phyloP scores from a whole-genome alignment of 2,797 vertebrate genomes.

The Pempheris klunzingeri region DNA sequence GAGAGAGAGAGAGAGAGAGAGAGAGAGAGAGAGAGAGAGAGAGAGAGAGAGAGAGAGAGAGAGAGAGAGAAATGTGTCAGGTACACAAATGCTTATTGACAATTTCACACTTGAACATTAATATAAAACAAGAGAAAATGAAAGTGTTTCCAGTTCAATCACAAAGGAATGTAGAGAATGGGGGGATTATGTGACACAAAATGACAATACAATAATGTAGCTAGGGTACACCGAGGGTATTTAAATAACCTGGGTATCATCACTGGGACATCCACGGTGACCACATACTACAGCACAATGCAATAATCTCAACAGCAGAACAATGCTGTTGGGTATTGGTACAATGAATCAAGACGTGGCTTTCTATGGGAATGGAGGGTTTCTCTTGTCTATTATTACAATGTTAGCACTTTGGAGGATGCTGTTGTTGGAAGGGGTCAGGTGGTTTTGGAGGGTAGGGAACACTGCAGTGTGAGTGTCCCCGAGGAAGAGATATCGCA shows the following conservation, averaged over 20 bases:
- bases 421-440: constrained; percentile 67
- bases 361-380: constrained; percentile 56
- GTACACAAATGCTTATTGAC: constrained; percentile 22
- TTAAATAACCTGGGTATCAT: constrained; percentile 59
- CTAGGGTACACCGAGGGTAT: constrained; percentile 56
- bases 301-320: constrained; percentile 31
- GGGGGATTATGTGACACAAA: constrained; percentile 54
- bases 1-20: neutral
- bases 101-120: constrained; percentile 60
- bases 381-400: constrained; percentile 51
- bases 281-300: constrained; percentile 60
- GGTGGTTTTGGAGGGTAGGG: constrained; percentile 58
- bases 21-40: neutral
- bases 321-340: constrained; percentile 50
- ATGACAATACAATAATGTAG: constrained; percentile 63
- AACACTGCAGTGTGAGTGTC: constrained; percentile 49
- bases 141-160: constrained; percentile 60
- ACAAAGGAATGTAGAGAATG: constrained; percentile 72
- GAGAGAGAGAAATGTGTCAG: constrained; percentile 25
- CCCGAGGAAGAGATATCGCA: constrained; percentile 74
- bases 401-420: constrained; percentile 59
- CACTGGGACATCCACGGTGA: constrained; percentile 34
- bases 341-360: constrained; percentile 63
- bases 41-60: constrained; percentile 1
- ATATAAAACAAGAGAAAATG: constrained; percentile 21